Base-by-base conservation (phyloP, 2,797 vertebrate species). In the Taenioides sp. region DNA sequence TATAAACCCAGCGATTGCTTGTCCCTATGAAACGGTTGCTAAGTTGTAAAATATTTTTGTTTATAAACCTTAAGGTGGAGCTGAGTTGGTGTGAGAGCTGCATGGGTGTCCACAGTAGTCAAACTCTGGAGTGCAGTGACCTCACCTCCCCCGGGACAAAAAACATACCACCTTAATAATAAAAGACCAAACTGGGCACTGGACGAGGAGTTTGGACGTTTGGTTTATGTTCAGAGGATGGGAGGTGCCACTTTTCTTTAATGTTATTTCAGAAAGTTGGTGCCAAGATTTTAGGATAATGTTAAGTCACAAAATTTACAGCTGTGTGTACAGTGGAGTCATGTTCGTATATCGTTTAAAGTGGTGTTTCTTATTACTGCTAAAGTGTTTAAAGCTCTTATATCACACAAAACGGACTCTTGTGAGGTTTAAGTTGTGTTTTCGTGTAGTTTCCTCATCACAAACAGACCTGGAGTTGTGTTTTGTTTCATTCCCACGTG, bases 91-190 rank as follows among this genome's bases (percentile, higher is more conserved):
- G 54, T 57, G 54, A 57, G 54, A 25, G 40, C 28, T 69, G 60
- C 66, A 12, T 12, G 37, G 49, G 28, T 64, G 69, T 70, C 76
- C 61, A 23, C 50, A 61, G 73, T 5, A n/a, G 71, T 55, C 37
- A 75, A 64, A 64, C 77, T 61, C 80, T 55, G 75, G 65, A 71
- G 59, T 57, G 49, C 67, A 69, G 27, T 58, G 75, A 82, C 78
- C 70, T 82, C 69, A 65, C 40, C 87, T 85, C 86, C 80, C 58
- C 3, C 14, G 14, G 40, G 49, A 73, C 70, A 10, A 0, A 80
- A 82, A 79, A 84, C 77, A 78, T 58, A 64, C 74, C 81, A 77
- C 43, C 43, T 67, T 83, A 49, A 75, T 63, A 65, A 65, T 74
- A 67, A n/a, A 23, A 27, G 76, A 61, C 75, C 74, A 65, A 58